These are phyloP conservation scores for Catostomus latipinnis DNA, from an alignment of 2,797 vertebrate genomes.

Conservation along the genomic window DNA sequence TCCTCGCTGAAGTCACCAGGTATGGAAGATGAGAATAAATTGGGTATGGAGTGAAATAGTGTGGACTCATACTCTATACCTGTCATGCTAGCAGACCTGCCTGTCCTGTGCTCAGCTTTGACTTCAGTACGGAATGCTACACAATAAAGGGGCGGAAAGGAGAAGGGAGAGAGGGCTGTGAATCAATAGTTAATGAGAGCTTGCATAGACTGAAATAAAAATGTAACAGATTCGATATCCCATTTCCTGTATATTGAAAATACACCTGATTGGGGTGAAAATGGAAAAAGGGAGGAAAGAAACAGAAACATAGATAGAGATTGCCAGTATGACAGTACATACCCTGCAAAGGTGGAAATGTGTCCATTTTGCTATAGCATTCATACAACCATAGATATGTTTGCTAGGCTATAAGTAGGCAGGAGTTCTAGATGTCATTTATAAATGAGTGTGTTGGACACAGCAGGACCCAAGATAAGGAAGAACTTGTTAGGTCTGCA, in stretches of 20 bases:
- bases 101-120: slow-evolving; percentile 80
- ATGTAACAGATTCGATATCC: not conserved
- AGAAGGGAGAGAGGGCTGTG: slow-evolving; percentile 14
- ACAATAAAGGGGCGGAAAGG: slow-evolving; percentile 26
- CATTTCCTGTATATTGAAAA: not conserved
- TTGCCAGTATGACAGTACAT: too few relatives aligned
- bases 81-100: slow-evolving; percentile 80
- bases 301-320: not conserved
- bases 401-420: too few relatives aligned
- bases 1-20: not conserved
- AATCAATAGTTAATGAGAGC: not conserved
- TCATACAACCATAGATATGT: too few relatives aligned
- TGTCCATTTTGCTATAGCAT: too few relatives aligned
- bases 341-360: too few relatives aligned
- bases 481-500: too few relatives aligned
- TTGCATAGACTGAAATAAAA: not conserved
- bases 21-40: not conserved
- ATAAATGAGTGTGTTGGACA: too few relatives aligned
- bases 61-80: slow-evolving; percentile 65
- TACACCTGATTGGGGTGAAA: not conserved
- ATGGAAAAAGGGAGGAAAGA: not conserved
- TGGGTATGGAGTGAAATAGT: not conserved
- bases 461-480: too few relatives aligned
- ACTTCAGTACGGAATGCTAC: slow-evolving; percentile 79
- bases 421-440: too few relatives aligned